Evolutionary conservation across 2,888 invertebrate species (phyloP).

Genomic region (Cecidostiba fungosa): DNA sequence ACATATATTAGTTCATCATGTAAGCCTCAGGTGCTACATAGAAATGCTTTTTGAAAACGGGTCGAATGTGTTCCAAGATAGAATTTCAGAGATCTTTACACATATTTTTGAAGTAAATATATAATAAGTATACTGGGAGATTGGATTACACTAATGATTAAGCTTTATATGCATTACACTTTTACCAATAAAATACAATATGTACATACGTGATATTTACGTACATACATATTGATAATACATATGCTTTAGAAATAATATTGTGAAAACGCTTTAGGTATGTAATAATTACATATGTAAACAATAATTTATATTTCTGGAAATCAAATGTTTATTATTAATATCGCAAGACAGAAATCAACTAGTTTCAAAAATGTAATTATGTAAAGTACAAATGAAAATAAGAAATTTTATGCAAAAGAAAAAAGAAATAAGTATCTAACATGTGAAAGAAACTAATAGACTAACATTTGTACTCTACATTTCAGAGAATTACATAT

Average conservation of each 20-base stretch:
- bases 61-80: neutral
- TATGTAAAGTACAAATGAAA: neutral
- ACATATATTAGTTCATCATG: too few species aligned
- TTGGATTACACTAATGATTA: neutral
- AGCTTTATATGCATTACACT: neutral
- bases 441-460: too few species aligned
- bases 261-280: neutral
- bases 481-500: too few species aligned
- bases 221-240: too few species aligned
- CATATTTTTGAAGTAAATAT: neutral
- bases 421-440: too few species aligned
- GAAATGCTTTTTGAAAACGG: neutral
- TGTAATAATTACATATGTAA: neutral
- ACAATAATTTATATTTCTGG: neutral
- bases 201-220: neutral
- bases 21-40: too few species aligned
- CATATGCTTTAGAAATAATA: too few species aligned
- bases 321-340: neutral
- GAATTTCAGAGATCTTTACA: neutral
- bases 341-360: neutral
- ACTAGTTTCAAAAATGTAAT: neutral
- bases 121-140: too few species aligned
- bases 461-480: too few species aligned
- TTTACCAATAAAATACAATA: neutral
- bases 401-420: neutral